Percentiles rank a stretch among this genome's conserved stretches.
Conservation (phyloP, 2,888 invertebrate species). For the Nephrocerus scutellatus region DNA sequence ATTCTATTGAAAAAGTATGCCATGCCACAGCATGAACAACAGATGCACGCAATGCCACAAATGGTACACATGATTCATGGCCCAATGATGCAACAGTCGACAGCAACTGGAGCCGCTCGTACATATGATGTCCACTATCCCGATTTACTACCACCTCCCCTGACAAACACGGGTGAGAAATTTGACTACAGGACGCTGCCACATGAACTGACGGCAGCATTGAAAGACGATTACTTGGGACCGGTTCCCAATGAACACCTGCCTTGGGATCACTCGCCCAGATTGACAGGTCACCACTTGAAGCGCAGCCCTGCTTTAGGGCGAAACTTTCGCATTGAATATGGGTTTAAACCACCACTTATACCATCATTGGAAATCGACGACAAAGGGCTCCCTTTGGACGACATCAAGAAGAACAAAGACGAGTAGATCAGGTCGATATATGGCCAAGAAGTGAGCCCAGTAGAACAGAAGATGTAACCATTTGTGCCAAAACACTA, state of each 20-base stretch:
- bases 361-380: slow-evolving; percentile 75
- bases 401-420: neutral
- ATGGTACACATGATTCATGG: slow-evolving; percentile 24
- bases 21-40: slow-evolving; percentile 11
- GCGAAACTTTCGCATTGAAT: slow-evolving; percentile 66
- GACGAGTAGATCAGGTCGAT: neutral
- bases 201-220: slow-evolving; percentile 30
- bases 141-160: slow-evolving; percentile 28
- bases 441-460: slow-evolving; percentile 1
- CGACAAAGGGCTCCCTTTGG: slow-evolving; percentile 60
- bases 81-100: slow-evolving; percentile 12
- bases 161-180: slow-evolving; percentile 31
- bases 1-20: slow-evolving; percentile 39
- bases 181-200: slow-evolving; percentile 41
- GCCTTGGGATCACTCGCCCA: slow-evolving; percentile 26
- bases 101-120: neutral
- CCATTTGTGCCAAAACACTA: no score
- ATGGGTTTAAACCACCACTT: slow-evolving; percentile 75
- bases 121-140: slow-evolving; percentile 32
- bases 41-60: neutral
- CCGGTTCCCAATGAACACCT: slow-evolving; percentile 48
- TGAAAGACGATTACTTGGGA: slow-evolving; percentile 48
- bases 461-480: no score
- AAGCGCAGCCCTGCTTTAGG: slow-evolving; percentile 53
- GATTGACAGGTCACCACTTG: slow-evolving; percentile 47